Evolutionary conservation across 2,113 vertebrate species (phyloP).

Genomic region (Oncorhynchus keta): DNA sequence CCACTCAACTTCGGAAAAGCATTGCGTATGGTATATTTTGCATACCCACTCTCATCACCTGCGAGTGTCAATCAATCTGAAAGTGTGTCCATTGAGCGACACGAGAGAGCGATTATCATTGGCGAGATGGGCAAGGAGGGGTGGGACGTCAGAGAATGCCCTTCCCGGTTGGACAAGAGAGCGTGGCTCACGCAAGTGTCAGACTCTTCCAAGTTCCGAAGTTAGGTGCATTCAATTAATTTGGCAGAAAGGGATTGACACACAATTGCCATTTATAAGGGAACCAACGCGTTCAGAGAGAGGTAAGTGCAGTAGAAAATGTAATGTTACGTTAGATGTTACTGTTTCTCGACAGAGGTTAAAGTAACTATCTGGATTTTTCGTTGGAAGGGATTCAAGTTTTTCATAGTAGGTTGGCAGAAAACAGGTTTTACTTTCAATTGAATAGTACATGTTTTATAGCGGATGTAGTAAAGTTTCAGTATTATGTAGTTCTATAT

Average conservation of each 20-base stretch:
- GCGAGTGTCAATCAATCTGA: conserved; percentile 59
- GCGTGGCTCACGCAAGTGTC: conserved; percentile 14
- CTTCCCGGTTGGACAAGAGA: conserved; percentile 53
- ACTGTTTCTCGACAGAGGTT: not conserved
- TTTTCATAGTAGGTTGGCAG: not conserved
- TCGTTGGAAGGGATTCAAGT: not conserved
- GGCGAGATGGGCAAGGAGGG: conserved; percentile 25
- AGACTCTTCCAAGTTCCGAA: conserved; percentile 31
- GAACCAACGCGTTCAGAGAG: conserved; percentile 10
- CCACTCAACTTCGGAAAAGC: not conserved
- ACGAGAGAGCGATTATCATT: conserved; percentile 42
- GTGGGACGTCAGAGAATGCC: conserved; percentile 32
- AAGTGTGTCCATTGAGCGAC: conserved; percentile 4
- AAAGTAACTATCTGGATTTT: not conserved
- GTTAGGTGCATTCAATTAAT: conserved; percentile 35
- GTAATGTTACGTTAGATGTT: not conserved
- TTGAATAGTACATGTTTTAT: not conserved
- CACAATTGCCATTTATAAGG: conserved; percentile 4
- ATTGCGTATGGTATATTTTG: not conserved
- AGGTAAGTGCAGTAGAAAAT: conserved; percentile 34
- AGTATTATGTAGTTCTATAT: no score
- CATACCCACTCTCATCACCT: conserved; percentile 50
- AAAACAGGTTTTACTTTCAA: not conserved
- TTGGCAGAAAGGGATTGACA: not conserved
- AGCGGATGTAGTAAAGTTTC: no score